Percentiles rank a stretch among this genome's conserved stretches.
Conservation (phyloP, 2,113 vertebrate genomes). For the Cervus canadensis region DNA sequence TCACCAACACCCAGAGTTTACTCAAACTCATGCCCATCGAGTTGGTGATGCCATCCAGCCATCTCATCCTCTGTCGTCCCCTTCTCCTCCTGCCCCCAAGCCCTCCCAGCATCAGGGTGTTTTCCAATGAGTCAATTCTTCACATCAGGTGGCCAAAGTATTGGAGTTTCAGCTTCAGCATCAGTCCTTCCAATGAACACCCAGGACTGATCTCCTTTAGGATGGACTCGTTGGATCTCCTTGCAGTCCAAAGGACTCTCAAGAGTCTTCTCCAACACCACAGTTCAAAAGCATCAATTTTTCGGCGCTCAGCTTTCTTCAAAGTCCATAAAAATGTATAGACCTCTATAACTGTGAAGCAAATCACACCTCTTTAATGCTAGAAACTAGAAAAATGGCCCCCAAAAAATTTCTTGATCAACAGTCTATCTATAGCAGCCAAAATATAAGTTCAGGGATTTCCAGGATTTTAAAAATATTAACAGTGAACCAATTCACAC, state of each 20-base stretch:
- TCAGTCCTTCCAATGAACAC: background rate
- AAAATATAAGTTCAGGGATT: background rate
- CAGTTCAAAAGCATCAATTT: background rate
- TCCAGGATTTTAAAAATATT: background rate
- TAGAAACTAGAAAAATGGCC: background rate
- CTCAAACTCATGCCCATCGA: fast-evolving
- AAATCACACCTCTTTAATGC: background rate
- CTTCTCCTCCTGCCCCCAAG: background rate
- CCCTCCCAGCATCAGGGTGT: background rate
- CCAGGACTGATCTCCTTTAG: background rate
- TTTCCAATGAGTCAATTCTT: background rate
- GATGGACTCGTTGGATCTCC: background rate
- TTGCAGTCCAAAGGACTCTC: background rate
- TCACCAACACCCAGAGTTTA: background rate
- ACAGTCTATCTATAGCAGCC: background rate
- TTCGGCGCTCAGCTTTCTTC: too few relatives aligned
- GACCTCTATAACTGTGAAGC: background rate
- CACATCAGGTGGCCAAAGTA: too few relatives aligned
- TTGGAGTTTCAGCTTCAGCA: too few relatives aligned
- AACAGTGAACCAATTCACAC: background rate
- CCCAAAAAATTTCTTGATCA: background rate
- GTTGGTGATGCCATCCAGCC: background rate
- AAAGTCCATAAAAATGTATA: background rate
- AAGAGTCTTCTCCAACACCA: background rate
- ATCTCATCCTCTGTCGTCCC: background rate